A percentile compares a stretch with the other conserved stretches of the same genome.
phyloP scores from a whole-genome alignment of 2,113 vertebrate genomes.

The Sisor rabdophorus region DNA sequence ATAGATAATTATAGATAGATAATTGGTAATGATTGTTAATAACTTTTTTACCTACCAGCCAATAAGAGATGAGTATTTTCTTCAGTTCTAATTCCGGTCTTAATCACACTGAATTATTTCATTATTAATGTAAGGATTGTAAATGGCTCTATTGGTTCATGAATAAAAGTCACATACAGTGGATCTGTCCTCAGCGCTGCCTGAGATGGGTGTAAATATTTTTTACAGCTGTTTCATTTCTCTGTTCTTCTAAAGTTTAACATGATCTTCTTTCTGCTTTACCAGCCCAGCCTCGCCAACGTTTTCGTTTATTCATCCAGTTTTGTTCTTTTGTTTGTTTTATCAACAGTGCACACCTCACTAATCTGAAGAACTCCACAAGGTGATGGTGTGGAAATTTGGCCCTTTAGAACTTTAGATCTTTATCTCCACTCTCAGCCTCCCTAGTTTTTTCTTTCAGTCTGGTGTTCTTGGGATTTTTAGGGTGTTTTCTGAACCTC shows the following conservation, averaged over 20 bases:
- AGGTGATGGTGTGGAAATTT: constrained; percentile 77
- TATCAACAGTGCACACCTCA: constrained; percentile 77
- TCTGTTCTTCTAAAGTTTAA: neutral
- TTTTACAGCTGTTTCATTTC: neutral
- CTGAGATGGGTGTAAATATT: neutral
- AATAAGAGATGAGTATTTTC: neutral
- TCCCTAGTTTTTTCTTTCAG: constrained; percentile 13
- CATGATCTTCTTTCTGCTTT: neutral
- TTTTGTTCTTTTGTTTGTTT: constrained; percentile 42
- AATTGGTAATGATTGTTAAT: too few species aligned
- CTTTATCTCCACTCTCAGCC: constrained; percentile 2
- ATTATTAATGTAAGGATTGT: neutral
- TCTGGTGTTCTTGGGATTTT: neutral
- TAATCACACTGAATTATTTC: neutral
- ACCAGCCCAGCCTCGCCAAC: neutral
- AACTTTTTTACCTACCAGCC: neutral
- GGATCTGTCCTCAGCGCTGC: neutral
- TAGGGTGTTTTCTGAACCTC: neutral
- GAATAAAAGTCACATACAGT: too few species aligned
- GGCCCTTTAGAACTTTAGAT: constrained; percentile 35
- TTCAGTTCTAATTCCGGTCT: neutral
- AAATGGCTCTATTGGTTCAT: neutral
- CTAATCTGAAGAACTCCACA: constrained; percentile 78
- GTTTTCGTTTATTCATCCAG: constrained; percentile 30
- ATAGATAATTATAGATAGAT: too few species aligned